Evolutionary conservation across 1,140 invertebrate species (phyloP).

Genomic region (Lepidostoma basale): DNA sequence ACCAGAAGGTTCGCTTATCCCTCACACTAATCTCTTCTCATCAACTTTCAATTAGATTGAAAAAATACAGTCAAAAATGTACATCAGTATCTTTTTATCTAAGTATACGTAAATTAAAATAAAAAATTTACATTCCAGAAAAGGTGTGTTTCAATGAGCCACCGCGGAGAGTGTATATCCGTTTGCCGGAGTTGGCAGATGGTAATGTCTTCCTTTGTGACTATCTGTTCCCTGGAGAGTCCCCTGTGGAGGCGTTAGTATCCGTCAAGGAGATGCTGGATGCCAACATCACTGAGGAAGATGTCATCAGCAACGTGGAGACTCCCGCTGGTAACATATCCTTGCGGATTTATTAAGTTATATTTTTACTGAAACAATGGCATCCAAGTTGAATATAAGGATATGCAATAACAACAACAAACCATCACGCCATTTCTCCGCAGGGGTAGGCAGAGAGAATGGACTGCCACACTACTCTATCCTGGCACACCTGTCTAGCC

Average conservation of each 20-base stretch:
- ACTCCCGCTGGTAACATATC: constrained; percentile 61
- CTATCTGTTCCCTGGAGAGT: constrained; percentile 85
- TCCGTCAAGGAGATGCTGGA: constrained; percentile 77
- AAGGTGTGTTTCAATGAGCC: constrained; percentile 77
- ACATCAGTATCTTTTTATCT: too few relatives aligned
- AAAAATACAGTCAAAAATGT: too few relatives aligned
- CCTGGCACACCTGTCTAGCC: too few relatives aligned
- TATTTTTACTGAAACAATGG: background rate
- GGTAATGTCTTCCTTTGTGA: constrained; percentile 75
- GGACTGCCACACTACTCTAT: too few relatives aligned
- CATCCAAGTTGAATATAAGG: too few relatives aligned
- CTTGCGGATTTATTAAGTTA: background rate
- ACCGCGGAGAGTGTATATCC: constrained; percentile 76
- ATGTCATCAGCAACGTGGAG: constrained; percentile 71
- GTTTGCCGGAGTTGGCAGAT: constrained; percentile 55
- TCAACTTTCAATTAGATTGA: too few relatives aligned
- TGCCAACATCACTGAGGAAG: constrained; percentile 68
- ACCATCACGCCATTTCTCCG: too few relatives aligned
- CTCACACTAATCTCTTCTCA: too few relatives aligned
- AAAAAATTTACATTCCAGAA: constrained; percentile 55
- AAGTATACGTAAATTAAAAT: background rate
- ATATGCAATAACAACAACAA: too few relatives aligned
- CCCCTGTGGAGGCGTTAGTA: constrained; percentile 72
- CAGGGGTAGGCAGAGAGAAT: too few relatives aligned
- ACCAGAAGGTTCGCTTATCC: constrained; percentile 69